These are phyloP conservation scores for Manis pentadactyla DNA, from an alignment of 2,797 vertebrate species.

Conservation along the genomic window DNA sequence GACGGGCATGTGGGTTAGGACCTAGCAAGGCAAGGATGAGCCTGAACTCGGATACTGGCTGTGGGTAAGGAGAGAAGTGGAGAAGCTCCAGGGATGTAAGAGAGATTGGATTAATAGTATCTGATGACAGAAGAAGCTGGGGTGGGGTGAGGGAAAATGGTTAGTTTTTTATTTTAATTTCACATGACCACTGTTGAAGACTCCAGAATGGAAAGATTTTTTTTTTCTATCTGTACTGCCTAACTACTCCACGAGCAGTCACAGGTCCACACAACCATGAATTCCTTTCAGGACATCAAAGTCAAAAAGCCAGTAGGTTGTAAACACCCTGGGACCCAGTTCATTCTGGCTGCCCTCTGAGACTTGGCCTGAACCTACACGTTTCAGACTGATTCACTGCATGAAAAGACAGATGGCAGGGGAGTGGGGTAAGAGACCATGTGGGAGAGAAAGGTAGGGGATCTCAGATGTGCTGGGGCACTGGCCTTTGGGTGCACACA, in stretches of 20 bases:
- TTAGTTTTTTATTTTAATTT: background rate
- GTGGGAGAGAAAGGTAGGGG: background rate
- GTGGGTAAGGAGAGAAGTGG: background rate
- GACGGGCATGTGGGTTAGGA: too few species aligned
- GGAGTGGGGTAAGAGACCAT: background rate
- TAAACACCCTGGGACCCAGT: background rate
- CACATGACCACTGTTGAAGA: background rate
- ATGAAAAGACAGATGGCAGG: background rate
- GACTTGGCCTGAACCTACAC: background rate
- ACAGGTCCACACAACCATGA: background rate
- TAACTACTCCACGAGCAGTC: background rate
- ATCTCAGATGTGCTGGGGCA: background rate
- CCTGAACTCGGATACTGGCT: background rate
- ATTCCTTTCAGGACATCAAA: conserved; percentile 14
- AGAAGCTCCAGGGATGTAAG: background rate
- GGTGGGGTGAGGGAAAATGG: background rate
- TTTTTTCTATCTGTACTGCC: background rate
- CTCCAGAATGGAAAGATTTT: background rate
- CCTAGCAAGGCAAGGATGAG: background rate
- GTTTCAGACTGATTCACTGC: conserved; percentile 44
- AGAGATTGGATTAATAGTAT: background rate
- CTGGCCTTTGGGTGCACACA: background rate
- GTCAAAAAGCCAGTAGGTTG: conserved; percentile 6
- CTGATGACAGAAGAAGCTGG: background rate
- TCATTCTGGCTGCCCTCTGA: background rate